phyloP scores from a whole-genome alignment of 2,113 vertebrate species.

The Tragulus kanchil region DNA sequence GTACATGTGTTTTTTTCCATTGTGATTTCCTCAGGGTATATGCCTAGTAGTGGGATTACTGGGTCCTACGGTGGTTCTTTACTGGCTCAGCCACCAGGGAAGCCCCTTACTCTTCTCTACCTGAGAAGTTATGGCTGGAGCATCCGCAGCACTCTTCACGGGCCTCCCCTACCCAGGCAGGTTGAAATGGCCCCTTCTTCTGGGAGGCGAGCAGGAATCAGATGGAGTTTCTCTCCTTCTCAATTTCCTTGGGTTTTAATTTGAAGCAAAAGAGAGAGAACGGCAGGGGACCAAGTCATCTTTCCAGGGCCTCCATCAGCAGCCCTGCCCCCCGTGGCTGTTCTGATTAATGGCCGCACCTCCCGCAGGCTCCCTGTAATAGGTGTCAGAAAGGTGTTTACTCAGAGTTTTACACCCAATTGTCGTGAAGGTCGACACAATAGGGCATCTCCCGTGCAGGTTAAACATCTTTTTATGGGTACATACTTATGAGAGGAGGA shows the following conservation, averaged over 20 bases:
- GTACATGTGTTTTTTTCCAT: too few relatives aligned
- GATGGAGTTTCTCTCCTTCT: slow-evolving; percentile 68
- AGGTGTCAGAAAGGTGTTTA: slow-evolving; percentile 81
- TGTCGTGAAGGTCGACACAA: slow-evolving; percentile 79
- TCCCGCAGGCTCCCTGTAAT: slow-evolving; percentile 57
- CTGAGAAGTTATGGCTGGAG: background rate
- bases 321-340: slow-evolving; percentile 62
- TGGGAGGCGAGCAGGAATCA: slow-evolving; percentile 31
- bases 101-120: background rate
- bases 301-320: slow-evolving; percentile 60
- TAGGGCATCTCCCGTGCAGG: slow-evolving; percentile 71
- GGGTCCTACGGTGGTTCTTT: background rate
- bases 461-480: slow-evolving; percentile 74
- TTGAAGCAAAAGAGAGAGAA: slow-evolving; percentile 78
- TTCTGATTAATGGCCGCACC: slow-evolving; percentile 75
- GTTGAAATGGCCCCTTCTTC: slow-evolving; percentile 30
- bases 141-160: fast-evolving
- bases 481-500: background rate
- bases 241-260: slow-evolving; percentile 75
- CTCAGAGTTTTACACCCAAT: slow-evolving; percentile 80
- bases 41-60: too few relatives aligned
- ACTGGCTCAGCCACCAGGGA: background rate
- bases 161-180: background rate
- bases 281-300: slow-evolving; percentile 69
- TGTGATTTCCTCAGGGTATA: too few relatives aligned